A percentile compares a stretch with the other conserved stretches of the same genome.
phyloP scores from a whole-genome alignment of 2,113 vertebrate genomes.

The Psittacula cyanocephala region DNA sequence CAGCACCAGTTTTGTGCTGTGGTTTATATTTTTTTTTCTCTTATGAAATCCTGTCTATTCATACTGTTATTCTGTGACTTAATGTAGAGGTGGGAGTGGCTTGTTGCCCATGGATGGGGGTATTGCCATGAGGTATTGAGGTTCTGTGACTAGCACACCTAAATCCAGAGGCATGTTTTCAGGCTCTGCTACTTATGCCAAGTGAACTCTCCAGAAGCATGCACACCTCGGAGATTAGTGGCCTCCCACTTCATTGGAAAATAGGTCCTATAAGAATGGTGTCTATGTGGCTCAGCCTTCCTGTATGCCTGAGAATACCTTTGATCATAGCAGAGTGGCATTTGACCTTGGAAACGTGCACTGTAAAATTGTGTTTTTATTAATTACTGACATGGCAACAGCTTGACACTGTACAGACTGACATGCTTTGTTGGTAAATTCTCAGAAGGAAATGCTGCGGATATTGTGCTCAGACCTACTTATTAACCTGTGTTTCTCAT shows the following conservation, averaged over 20 bases:
- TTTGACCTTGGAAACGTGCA: neutral
- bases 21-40: neutral
- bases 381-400: conserved; percentile 34
- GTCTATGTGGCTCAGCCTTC: neutral
- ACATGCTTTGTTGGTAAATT: neutral
- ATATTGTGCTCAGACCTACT: neutral
- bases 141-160: neutral
- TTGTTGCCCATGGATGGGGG: fast-evolving
- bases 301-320: neutral
- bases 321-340: neutral
- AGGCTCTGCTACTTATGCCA: neutral
- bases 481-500: neutral
- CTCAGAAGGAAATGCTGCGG: neutral
- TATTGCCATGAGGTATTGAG: neutral
- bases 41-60: neutral
- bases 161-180: neutral
- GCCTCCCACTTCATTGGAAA: neutral
- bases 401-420: neutral
- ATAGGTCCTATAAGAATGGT: neutral
- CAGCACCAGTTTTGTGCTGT: neutral
- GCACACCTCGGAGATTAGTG: neutral
- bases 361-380: neutral
- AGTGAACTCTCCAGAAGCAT: neutral
- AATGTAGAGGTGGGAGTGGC: neutral
- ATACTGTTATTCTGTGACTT: neutral